Evolutionary conservation across 2,113 vertebrate genomes (phyloP).

Genomic region (Aptenodytes forsteri): DNA sequence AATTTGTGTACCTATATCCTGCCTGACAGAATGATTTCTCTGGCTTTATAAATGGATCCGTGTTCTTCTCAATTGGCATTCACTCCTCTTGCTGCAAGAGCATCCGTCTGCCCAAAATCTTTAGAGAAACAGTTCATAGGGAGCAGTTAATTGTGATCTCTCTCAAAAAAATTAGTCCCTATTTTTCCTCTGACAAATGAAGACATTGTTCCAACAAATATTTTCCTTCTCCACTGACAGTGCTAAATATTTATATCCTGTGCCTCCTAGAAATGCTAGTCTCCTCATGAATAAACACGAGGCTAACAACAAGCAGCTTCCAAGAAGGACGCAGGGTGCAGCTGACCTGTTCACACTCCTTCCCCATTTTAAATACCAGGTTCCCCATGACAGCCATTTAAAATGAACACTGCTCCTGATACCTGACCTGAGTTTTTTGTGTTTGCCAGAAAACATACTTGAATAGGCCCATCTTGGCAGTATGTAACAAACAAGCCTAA

Average conservation of each 20-base stretch:
- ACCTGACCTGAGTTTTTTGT: not conserved
- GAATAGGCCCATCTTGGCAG: not conserved
- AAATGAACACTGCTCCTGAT: not conserved
- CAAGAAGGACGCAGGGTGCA: not conserved
- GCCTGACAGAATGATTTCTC: constrained; percentile 60
- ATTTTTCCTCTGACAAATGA: constrained; percentile 49
- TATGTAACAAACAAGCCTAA: not conserved
- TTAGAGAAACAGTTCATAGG: constrained; percentile 39
- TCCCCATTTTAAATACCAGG: not conserved
- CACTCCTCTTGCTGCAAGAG: constrained; percentile 16
- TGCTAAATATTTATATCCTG: constrained; percentile 61
- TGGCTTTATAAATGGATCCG: constrained; percentile 9
- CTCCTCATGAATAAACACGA: constrained; percentile 32
- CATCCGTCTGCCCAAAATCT: constrained; percentile 41
- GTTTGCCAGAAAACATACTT: not conserved
- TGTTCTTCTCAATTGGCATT: constrained; percentile 48
- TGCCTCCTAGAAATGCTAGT: not conserved
- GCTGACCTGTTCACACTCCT: not conserved
- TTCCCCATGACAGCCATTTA: not conserved
- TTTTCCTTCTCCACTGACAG: constrained; percentile 42
- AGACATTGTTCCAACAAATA: constrained; percentile 48
- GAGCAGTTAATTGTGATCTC: constrained; percentile 33
- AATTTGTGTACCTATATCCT: constrained; percentile 58
- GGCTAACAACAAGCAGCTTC: not conserved
- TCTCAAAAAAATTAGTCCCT: constrained; percentile 22